Evolutionary conservation across 2,888 invertebrate genomes (phyloP).

Genomic region (Ophraella communa): DNA sequence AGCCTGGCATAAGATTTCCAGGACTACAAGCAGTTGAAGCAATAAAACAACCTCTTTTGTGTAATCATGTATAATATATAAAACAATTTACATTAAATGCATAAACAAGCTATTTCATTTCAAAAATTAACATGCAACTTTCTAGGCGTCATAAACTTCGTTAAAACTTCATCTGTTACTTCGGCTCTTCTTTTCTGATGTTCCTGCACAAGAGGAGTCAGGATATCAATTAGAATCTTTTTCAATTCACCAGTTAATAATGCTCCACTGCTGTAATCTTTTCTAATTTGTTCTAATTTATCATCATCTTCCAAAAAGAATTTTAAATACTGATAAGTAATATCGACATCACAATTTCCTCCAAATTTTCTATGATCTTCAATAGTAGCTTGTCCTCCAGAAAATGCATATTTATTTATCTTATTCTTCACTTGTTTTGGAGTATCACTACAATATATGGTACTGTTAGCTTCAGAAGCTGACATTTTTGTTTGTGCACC

Average conservation of each 20-base stretch:
- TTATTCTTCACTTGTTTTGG: slow-evolving; percentile 96
- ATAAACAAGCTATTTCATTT: slow-evolving; percentile 7
- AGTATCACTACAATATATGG: slow-evolving; percentile 94
- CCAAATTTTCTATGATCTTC: slow-evolving; percentile 91
- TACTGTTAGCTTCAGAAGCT: slow-evolving; percentile 90
- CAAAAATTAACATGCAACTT: slow-evolving; percentile 68
- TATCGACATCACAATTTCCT: slow-evolving; percentile 96
- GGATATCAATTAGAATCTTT: slow-evolving; percentile 81
- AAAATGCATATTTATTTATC: slow-evolving; percentile 96
- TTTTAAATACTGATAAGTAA: slow-evolving; percentile 90
- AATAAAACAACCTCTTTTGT: background rate
- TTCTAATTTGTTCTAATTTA: slow-evolving; percentile 70
- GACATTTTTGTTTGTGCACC: slow-evolving; percentile 99
- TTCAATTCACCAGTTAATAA: slow-evolving; percentile 95
- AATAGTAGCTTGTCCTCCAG: slow-evolving; percentile 91
- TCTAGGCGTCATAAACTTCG: slow-evolving; percentile 84
- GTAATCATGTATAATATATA: too few species aligned
- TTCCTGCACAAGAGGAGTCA: slow-evolving; percentile 78
- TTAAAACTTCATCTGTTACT: slow-evolving; percentile 85
- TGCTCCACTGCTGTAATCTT: slow-evolving; percentile 85
- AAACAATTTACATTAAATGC: background rate
- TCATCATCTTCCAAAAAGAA: slow-evolving; percentile 96
- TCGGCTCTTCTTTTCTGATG: slow-evolving; percentile 82
- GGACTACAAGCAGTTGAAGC: background rate
- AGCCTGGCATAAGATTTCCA: too few species aligned